Base-by-base conservation (phyloP, 2,113 vertebrate genomes). In the Danionella cerebrum region DNA sequence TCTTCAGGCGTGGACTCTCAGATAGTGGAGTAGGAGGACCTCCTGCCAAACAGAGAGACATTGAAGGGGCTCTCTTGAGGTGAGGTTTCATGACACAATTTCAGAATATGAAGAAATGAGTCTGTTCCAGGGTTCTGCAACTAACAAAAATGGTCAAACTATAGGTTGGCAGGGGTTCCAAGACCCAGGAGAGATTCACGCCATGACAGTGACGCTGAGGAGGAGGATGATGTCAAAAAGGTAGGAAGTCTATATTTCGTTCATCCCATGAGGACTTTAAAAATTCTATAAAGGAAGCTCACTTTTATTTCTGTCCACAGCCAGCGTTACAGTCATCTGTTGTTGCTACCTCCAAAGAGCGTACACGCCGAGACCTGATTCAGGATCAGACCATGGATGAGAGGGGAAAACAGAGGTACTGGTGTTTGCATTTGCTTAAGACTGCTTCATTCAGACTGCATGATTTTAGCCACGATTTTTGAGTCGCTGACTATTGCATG, bases 321-420 rank as follows among this genome's bases (percentile, higher is more conserved):
- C 95, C 95, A 80, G 94, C 93, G 72, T 94, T 99, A 89, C 96
- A 97, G 86, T 99, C 96, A 89, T 99, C 96, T 50, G 95, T 99
- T 73, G 93, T 99, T 84, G 96, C 96, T 96, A 98, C 96, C 95
- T 98, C 96, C 93, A 99, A 98, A 89, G 95, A 99, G 70, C 91
- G 96, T 74, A 98, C 95, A 38, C 94, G 95, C 82, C 90, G 94
- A 91, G 95, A 99, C 86, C 94, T 99, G 82, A 99, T 99, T 84
- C 95, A 99, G 78, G 96, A 99, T 86, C 96, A 99, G 84, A 99
- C 91, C 55, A 98, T 98, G 92, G 96, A 99, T 72, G 96, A 99
- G 83, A 94, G 88, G 70, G 96, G 96, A 55, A 99, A 99, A 80
- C 94, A 98, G 87, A 98, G 96, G 96, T 97, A 80, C 13, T 16